Evolutionary conservation across 2,888 invertebrate genomes (phyloP).

Genomic region (Apodemia zela): DNA sequence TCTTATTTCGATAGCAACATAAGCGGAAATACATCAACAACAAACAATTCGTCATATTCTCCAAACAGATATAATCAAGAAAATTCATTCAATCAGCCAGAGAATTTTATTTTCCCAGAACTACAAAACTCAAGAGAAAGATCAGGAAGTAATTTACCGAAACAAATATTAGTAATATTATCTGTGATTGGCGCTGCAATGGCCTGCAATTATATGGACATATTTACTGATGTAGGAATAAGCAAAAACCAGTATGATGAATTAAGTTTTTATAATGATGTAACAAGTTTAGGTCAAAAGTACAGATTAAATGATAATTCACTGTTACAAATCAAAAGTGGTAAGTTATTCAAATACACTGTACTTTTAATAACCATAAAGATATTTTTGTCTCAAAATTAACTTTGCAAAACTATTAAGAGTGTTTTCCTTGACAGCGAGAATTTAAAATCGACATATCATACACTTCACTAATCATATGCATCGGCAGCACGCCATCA

Average conservation of each 20-base stretch:
- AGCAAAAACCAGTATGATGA: conserved; percentile 42
- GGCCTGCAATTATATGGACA: background rate
- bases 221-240: background rate
- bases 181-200: conserved; percentile 3
- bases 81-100: conserved; percentile 2
- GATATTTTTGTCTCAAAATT: background rate
- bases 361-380: background rate
- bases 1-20: conserved; percentile 25
- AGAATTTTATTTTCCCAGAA: background rate
- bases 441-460: too few relatives aligned
- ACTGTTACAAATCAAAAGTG: conserved; percentile 56
- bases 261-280: conserved; percentile 50
- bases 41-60: conserved; percentile 12
- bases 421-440: too few relatives aligned
- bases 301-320: conserved; percentile 55
- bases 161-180: background rate
- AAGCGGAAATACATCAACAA: conserved; percentile 4
- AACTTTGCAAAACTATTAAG: too few relatives aligned
- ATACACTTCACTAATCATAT: too few relatives aligned
- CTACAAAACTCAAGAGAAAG: background rate
- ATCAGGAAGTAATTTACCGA: background rate
- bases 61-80: conserved; percentile 3
- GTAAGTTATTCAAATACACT: conserved; percentile 40
- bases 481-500: too few relatives aligned
- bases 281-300: conserved; percentile 49